Evolutionary conservation across 2,888 invertebrate genomes (phyloP).

Genomic region (Harpalus rufipes): DNA sequence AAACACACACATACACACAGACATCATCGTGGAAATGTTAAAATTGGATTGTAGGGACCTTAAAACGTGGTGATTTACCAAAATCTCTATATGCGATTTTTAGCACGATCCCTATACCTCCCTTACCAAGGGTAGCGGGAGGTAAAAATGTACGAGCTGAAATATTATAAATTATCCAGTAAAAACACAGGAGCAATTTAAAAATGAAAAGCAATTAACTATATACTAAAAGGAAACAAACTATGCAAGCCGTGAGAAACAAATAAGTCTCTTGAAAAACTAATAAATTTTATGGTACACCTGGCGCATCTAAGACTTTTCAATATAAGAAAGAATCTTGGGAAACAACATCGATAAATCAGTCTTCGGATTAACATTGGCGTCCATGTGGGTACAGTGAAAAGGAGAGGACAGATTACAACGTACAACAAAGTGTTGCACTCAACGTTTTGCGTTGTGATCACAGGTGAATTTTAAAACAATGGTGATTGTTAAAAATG

Average conservation of each 20-base stretch:
- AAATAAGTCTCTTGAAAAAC: slow-evolving; percentile 38
- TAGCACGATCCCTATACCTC: too few species aligned
- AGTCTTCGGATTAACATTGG: slow-evolving; percentile 22
- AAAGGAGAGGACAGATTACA: neutral
- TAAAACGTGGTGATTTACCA: too few species aligned
- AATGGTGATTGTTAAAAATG: too few species aligned
- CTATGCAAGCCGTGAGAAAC: neutral
- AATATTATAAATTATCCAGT: neutral
- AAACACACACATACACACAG: too few species aligned
- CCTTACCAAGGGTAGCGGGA: too few species aligned
- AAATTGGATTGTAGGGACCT: too few species aligned
- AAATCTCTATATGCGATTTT: too few species aligned
- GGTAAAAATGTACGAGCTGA: neutral
- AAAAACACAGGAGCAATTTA: neutral
- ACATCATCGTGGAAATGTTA: too few species aligned
- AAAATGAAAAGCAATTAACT: neutral
- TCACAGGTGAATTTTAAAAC: too few species aligned
- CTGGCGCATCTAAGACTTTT: slow-evolving; percentile 28
- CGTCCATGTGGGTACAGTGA: slow-evolving; percentile 19
- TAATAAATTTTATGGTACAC: slow-evolving; percentile 38
- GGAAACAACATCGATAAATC: slow-evolving; percentile 44
- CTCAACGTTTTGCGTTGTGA: too few species aligned
- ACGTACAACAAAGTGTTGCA: neutral
- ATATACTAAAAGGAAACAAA: neutral
- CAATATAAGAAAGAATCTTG: slow-evolving; percentile 30